Conservation (phyloP, 2,113 vertebrate species). For the Okapia johnstoni region DNA sequence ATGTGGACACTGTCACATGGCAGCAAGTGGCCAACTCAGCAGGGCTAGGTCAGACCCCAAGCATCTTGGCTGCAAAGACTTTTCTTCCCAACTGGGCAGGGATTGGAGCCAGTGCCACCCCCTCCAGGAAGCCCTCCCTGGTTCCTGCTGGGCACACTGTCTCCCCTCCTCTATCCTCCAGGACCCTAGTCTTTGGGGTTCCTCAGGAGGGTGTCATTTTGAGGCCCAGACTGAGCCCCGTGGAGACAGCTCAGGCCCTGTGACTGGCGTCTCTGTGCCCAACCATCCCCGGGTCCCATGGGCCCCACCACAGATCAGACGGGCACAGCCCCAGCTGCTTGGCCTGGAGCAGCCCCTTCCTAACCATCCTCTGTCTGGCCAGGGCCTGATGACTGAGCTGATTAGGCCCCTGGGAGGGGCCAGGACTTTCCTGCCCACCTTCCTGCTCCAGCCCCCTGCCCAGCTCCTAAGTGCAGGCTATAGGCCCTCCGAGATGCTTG, state of each 20-base stretch:
- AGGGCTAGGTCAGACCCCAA: background rate
- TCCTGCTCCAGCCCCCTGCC: background rate
- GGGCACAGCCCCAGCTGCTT: background rate
- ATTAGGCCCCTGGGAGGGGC: background rate
- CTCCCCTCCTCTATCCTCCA: background rate
- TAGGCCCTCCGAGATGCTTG: background rate
- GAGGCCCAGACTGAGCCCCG: background rate
- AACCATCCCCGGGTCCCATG: accelerated
- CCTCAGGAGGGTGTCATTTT: background rate
- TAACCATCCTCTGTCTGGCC: background rate
- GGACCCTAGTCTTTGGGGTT: background rate
- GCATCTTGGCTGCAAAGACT: background rate
- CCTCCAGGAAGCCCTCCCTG: background rate
- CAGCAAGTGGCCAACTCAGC: background rate
- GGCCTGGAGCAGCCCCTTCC: background rate
- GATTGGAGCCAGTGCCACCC: background rate
- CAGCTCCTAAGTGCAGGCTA: background rate
- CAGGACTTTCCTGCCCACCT: background rate
- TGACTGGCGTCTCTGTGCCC: background rate
- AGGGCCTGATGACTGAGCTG: background rate
- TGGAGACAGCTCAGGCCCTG: background rate
- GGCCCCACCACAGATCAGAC: background rate
- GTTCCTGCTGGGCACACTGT: background rate
- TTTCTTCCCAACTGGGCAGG: background rate
- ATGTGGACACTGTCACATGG: background rate